Evolutionary conservation across 2,888 invertebrate species (phyloP).

Genomic region (Dione vanillae): DNA sequence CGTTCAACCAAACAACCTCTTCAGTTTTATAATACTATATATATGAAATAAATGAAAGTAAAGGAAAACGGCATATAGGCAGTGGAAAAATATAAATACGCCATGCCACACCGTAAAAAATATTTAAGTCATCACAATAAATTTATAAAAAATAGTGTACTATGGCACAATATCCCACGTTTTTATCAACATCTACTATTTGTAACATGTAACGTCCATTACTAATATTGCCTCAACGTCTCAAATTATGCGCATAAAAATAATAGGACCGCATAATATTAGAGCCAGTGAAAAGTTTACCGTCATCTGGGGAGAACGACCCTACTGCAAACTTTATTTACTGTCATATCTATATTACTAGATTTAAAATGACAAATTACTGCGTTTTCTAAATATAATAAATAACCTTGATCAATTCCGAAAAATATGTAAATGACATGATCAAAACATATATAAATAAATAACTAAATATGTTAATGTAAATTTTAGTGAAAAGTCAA

Average conservation of each 20-base stretch:
- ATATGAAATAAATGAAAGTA: too few relatives aligned
- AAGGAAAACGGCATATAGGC: too few relatives aligned
- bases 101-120: too few relatives aligned
- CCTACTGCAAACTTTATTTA: not conserved
- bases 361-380: not conserved
- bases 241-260: slow-evolving; percentile 43
- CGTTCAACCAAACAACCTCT: too few relatives aligned
- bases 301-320: slow-evolving; percentile 30
- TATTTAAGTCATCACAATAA: slow-evolving; percentile 7
- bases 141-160: slow-evolving; percentile 10
- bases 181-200: slow-evolving; percentile 24
- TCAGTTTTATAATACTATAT: too few relatives aligned
- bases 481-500: not conserved
- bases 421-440: too few relatives aligned
- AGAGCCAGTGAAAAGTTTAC: slow-evolving; percentile 31
- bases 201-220: slow-evolving; percentile 42
- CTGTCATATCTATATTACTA: slow-evolving; percentile 15
- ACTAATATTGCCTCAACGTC: slow-evolving; percentile 42
- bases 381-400: not conserved
- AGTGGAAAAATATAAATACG: too few relatives aligned
- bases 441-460: too few relatives aligned
- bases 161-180: not conserved
- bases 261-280: slow-evolving; percentile 39
- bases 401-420: not conserved
- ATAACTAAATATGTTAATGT: not conserved